Evolutionary conservation across 2,113 vertebrate genomes (phyloP).

Genomic region (Leuciscus idus): DNA sequence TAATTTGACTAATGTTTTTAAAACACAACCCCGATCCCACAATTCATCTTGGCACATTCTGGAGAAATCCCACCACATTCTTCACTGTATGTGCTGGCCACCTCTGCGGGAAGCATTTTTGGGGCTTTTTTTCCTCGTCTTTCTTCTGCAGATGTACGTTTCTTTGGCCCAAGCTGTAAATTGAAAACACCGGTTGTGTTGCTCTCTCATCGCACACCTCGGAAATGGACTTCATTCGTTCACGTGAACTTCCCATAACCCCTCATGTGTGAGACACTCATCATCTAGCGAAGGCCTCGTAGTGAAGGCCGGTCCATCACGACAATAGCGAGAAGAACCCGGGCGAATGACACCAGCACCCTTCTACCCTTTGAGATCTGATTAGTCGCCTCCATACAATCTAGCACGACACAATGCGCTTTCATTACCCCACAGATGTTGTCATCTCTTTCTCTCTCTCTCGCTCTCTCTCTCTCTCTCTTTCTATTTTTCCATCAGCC

Average conservation of each 20-base stretch:
- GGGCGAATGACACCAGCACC: constrained; percentile 54
- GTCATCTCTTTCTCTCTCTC: constrained; percentile 55
- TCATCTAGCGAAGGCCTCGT: constrained; percentile 55
- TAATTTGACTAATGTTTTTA: constrained; percentile 54
- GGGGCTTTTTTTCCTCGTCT: constrained; percentile 34
- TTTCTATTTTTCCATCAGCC: background rate
- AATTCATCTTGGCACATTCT: constrained; percentile 55
- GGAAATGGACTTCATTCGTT: constrained; percentile 65
- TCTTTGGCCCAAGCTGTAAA: constrained; percentile 58
- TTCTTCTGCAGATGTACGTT: constrained; percentile 53
- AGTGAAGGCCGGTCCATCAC: constrained; percentile 63
- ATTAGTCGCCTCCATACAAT: constrained; percentile 64
- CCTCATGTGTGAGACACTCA: constrained; percentile 61
- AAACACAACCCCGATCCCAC: constrained; percentile 38
- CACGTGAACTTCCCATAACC: constrained; percentile 63
- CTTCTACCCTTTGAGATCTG: constrained; percentile 52
- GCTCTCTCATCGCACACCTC: constrained; percentile 57
- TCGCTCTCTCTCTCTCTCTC: constrained; percentile 47
- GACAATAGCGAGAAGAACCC: constrained; percentile 56
- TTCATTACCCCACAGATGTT: constrained; percentile 58
- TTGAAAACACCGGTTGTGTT: constrained; percentile 60
- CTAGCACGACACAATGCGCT: constrained; percentile 54
- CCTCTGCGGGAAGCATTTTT: constrained; percentile 55
- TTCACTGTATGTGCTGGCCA: constrained; percentile 54
- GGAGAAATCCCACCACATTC: constrained; percentile 54